Base-by-base conservation (phyloP, 2,888 invertebrate genomes). In the Aphodius granarius region DNA sequence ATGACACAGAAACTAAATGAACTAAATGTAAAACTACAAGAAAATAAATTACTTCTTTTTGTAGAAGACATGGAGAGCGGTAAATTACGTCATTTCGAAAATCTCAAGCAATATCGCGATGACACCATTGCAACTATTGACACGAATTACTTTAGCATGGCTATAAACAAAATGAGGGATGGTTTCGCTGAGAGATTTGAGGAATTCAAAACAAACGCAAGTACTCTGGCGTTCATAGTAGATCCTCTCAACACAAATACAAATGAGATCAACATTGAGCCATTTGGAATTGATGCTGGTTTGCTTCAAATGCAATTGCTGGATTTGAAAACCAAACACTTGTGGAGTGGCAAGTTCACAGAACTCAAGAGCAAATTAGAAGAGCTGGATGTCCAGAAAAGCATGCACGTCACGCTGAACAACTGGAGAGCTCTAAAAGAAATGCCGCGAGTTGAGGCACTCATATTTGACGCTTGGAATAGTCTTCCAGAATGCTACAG, bases 401-500 rank as follows among this genome's bases (percentile, higher is more conserved):
- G 73, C 21, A 73, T 73, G 66, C 66, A 73, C 73, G 73, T 73
- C 73, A 76, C 78, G 78, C 80, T 78, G 73, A 78, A 81, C 22
- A 81, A 81, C 79, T 81, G 79, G 79, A 82, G 79, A 81, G 78
- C 80, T 82, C 73, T 81, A 78, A 81, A 83, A 81, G 80, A 81
- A 66, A 66, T 66, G 5, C 66, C 66, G 20, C 66, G 66, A 66
- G 81, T 81, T 79, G 81, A 81, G 80, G 79, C 77, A 80, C 78
- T 82, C 76, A 81, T 81, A 81, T 81, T 81, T 72, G 80, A 80
- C 78, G 80, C 81, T 77, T 83, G 81, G 81, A 82, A 82, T 83
- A 83, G 81, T 81, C 80, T 83, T 70, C 22, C 70, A 70, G 5
- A 70, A 15, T 70, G 70, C 20, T 20, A 18, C 6, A 70, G 70